A percentile compares a stretch with the other conserved stretches of the same genome.
phyloP scores from a whole-genome alignment of 35 echinoderm and acorn worm species.

The Lytechinus pictus region DNA sequence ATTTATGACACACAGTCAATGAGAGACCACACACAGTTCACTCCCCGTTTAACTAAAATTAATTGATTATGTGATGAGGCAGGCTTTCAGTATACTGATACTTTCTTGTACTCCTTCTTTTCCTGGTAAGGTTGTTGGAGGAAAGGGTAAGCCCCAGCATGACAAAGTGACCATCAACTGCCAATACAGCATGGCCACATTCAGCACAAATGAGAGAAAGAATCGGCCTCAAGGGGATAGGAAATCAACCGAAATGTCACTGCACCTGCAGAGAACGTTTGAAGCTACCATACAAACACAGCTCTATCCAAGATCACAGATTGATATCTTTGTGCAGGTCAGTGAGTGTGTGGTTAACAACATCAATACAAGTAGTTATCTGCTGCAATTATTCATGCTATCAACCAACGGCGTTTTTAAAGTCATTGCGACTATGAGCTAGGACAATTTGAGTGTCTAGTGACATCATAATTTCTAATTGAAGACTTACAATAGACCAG shows the following conservation, averaged over 20 bases:
- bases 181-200: conserved; percentile 98
- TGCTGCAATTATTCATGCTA: too few relatives aligned
- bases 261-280: conserved; percentile 91
- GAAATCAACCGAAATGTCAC: conserved; percentile 91
- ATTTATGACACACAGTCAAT: too few relatives aligned
- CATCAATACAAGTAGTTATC: too few relatives aligned
- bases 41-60: too few relatives aligned
- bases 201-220: conserved; percentile 92
- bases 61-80: too few relatives aligned
- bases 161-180: conserved; percentile 93
- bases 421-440: too few relatives aligned
- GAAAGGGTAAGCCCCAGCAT: conserved; percentile 73
- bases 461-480: too few relatives aligned
- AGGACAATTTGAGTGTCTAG: too few relatives aligned
- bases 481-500: too few relatives aligned
- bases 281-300: conserved; percentile 95
- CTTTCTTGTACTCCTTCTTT: neutral
- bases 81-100: too few relatives aligned
- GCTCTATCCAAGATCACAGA: conserved; percentile 94
- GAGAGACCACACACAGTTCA: too few relatives aligned
- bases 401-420: too few relatives aligned
- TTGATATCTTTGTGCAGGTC: conserved; percentile 99
- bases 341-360: neutral
- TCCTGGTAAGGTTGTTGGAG: conserved; percentile 62
- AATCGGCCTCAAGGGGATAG: conserved; percentile 82